Conservation (phyloP, 2,888 invertebrate genomes). For the Oegoconia quadripuncta region DNA sequence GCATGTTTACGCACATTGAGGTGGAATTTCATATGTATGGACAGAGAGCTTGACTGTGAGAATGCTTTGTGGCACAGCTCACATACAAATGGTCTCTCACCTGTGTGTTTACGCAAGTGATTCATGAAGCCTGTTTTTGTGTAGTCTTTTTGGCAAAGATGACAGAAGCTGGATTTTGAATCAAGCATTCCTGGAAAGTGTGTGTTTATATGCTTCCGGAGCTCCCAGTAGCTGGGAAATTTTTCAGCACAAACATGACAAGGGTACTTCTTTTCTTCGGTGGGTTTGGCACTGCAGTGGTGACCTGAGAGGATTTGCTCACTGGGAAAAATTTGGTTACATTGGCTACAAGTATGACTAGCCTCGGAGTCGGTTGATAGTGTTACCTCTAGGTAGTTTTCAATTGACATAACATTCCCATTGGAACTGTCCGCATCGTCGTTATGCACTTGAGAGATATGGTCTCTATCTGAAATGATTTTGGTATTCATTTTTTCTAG, state of each 20-base stretch:
- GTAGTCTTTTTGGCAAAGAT: slow-evolving; percentile 76
- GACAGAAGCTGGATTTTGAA: slow-evolving; percentile 75
- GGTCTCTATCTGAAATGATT: slow-evolving; percentile 58
- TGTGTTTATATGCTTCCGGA: slow-evolving; percentile 71
- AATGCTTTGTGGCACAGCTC: slow-evolving; percentile 75
- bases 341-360: slow-evolving; percentile 72
- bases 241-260: slow-evolving; percentile 75
- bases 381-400: slow-evolving; percentile 75
- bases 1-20: slow-evolving; percentile 75
- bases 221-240: slow-evolving; percentile 73
- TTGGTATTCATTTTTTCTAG: slow-evolving; percentile 64
- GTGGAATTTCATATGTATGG: slow-evolving; percentile 77
- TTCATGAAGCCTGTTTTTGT: slow-evolving; percentile 78
- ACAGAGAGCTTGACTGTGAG: slow-evolving; percentile 74
- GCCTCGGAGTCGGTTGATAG: slow-evolving; percentile 74
- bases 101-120: slow-evolving; percentile 73
- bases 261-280: slow-evolving; percentile 71
- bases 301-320: slow-evolving; percentile 64
- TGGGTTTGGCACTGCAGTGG: slow-evolving; percentile 66
- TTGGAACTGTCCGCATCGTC: slow-evolving; percentile 72
- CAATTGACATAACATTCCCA: slow-evolving; percentile 74
- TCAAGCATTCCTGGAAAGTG: slow-evolving; percentile 76
- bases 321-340: slow-evolving; percentile 73
- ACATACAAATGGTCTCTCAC: slow-evolving; percentile 75
- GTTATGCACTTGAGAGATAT: slow-evolving; percentile 49